Evolutionary conservation across 2,797 vertebrate genomes (phyloP), one percentile per base, ranked within the genome.

Genomic region (Sciurus vulgaris): DNA sequence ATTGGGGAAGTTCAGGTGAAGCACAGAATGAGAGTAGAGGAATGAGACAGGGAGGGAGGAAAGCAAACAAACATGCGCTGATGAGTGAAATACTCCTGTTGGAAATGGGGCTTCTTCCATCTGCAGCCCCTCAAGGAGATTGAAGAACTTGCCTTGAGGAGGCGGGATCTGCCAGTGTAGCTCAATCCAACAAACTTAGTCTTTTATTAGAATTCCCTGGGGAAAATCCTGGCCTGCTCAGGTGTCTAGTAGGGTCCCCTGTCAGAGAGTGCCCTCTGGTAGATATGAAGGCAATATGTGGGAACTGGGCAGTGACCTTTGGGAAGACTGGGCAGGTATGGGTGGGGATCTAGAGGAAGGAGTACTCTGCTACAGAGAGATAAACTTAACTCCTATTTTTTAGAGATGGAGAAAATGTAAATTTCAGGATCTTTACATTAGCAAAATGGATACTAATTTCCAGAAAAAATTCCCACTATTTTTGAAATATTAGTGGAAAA

Each of bases 401-500:
- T 65, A 86, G 47, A 41, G 41, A 20, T 67, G 30, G 11, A 38
- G 83, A 77, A 72, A 92, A 82, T 77, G 47, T 87, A 90, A 92
- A 65, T 61, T 51, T 15, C 12, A 82, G n/a, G 38, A 73, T 17
- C 28, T 77, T 94, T 91, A 54, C 77, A 65, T 18, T 24, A 38
- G 10, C 6, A 49, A 90, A 92, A 78, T 70, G 38, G 49, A 33
- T 54, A 59, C 70, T 82, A 78, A 87, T 96, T 92, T 89, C 28
- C 26, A 78, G 38, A 15, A 69, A 70, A 51, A 41, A 20, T 26
- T 47, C 22, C 26, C 85, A 41, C 77, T 82, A 30, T 73, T 63
- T 97, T 82, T 93, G 49, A 92, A 86, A 12, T 74, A n/a, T 76
- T 59, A 69, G 63, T 33, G 77, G 28, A 88, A 74, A 96, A 1